Percentiles rank a stretch among this genome's conserved stretches.
phyloP scores from a whole-genome alignment of 2,888 invertebrate species.

The Drosophila prolongata region DNA sequence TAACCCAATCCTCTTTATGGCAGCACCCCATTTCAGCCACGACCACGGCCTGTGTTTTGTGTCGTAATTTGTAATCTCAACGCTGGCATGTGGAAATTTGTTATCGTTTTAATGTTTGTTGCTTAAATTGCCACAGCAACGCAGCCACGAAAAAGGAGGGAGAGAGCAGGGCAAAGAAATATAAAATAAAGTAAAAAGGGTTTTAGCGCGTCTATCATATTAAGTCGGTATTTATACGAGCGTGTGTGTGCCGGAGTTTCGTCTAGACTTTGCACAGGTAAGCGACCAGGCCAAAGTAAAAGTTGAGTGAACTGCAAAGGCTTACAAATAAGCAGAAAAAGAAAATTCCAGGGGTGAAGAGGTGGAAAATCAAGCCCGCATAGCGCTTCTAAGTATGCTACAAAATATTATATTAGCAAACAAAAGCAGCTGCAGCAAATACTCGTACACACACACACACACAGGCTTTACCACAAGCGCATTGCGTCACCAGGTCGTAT shows the following conservation, averaged over 20 bases:
- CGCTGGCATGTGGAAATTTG: slow-evolving; percentile 64
- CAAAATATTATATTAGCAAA: slow-evolving; percentile 75
- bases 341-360: slow-evolving; percentile 5
- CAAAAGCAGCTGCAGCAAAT: slow-evolving; percentile 67
- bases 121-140: slow-evolving; percentile 67
- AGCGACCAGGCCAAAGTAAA: slow-evolving; percentile 50
- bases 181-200: slow-evolving; percentile 55
- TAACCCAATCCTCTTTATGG: slow-evolving; percentile 2
- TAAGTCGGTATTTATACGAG: slow-evolving; percentile 45
- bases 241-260: slow-evolving; percentile 24
- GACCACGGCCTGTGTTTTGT: slow-evolving; percentile 60
- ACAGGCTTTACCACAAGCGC: slow-evolving; percentile 53
- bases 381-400: slow-evolving; percentile 49
- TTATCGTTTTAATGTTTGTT: slow-evolving; percentile 71
- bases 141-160: slow-evolving; percentile 8
- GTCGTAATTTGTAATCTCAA: slow-evolving; percentile 73
- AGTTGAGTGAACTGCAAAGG: slow-evolving; percentile 68
- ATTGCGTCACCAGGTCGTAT: slow-evolving; percentile 62
- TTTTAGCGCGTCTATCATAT: slow-evolving; percentile 65
- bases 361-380: slow-evolving; percentile 26
- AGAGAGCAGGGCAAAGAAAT: slow-evolving; percentile 10
- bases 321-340: slow-evolving; percentile 43
- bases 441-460: slow-evolving; percentile 22
- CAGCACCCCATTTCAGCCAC: slow-evolving; percentile 27
- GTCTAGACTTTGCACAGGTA: slow-evolving; percentile 72